A percentile compares a stretch with the other conserved stretches of the same genome.
These are phyloP conservation scores for Neopipo cinnamomea DNA, from an alignment of 2,113 vertebrate genomes.

Conservation along the genomic window DNA sequence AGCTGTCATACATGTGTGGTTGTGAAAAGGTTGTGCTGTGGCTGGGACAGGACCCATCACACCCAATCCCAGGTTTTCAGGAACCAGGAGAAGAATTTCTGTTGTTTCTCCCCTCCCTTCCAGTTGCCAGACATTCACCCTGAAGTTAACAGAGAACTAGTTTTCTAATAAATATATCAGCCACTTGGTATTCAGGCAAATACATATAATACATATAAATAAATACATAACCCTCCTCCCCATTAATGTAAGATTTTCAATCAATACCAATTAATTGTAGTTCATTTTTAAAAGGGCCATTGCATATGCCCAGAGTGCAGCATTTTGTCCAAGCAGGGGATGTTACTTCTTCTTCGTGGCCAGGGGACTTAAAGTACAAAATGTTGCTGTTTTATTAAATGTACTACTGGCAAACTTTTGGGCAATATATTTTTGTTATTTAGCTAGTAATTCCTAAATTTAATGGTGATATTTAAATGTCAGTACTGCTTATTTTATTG, in stretches of 20 bases:
- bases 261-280: neutral
- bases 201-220: neutral
- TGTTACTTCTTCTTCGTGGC: neutral
- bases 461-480: neutral
- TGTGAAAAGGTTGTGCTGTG: neutral
- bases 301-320: neutral
- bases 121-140: neutral
- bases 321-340: neutral
- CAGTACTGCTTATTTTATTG: neutral
- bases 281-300: neutral
- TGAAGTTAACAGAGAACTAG: neutral
- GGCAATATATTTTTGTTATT: neutral
- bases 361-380: neutral
- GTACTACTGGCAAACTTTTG: neutral
- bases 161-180: neutral
- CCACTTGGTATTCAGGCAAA: neutral
- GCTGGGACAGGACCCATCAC: rapidly evolving
- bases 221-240: rapidly evolving
- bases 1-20: neutral
- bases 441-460: neutral
- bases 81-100: neutral
- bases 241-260: neutral
- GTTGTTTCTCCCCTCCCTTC: neutral
- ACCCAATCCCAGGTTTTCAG: neutral
- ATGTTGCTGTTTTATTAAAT: neutral